A percentile compares a stretch with the other conserved stretches of the same genome.
Conservation (phyloP, 2,888 invertebrate species). For the Nemotelus nigrinus region DNA sequence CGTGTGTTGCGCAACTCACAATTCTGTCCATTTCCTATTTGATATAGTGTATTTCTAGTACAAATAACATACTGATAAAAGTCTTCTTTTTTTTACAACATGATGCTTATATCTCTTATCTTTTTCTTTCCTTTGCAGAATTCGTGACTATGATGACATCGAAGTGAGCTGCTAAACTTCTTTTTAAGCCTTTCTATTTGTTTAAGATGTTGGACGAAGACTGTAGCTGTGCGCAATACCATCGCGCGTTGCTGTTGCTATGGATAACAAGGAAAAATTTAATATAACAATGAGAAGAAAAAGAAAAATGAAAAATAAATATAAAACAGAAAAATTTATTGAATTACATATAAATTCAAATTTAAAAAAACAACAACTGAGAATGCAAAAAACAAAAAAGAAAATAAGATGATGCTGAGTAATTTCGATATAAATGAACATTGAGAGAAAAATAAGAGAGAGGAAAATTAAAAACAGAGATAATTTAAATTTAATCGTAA, state of each 20-base stretch:
- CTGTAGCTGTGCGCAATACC: slow-evolving; percentile 70
- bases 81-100: no score
- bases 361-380: slow-evolving; percentile 44
- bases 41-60: no score
- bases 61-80: no score
- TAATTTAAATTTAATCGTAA: slow-evolving; percentile 65
- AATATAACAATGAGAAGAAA: slow-evolving; percentile 57
- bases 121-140: slow-evolving; percentile 69
- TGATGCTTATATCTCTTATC: background rate
- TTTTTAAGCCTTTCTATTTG: slow-evolving; percentile 70
- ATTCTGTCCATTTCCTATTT: no score
- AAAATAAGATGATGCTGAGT: slow-evolving; percentile 45
- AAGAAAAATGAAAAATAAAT: slow-evolving; percentile 55
- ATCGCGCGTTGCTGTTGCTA: slow-evolving; percentile 66
- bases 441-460: slow-evolving; percentile 57
- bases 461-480: slow-evolving; percentile 59
- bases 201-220: slow-evolving; percentile 68
- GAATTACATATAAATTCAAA: slow-evolving; percentile 55
- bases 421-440: slow-evolving; percentile 49
- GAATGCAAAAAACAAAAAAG: no score
- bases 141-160: slow-evolving; percentile 99
- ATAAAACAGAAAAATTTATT: slow-evolving; percentile 47
- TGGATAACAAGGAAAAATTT: slow-evolving; percentile 62
- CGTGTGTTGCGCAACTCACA: no score
- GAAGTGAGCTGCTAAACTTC: slow-evolving; percentile 87